These are phyloP conservation scores for Microdon myrmicae DNA, from an alignment of 2,888 invertebrate genomes.

Conservation along the genomic window DNA sequence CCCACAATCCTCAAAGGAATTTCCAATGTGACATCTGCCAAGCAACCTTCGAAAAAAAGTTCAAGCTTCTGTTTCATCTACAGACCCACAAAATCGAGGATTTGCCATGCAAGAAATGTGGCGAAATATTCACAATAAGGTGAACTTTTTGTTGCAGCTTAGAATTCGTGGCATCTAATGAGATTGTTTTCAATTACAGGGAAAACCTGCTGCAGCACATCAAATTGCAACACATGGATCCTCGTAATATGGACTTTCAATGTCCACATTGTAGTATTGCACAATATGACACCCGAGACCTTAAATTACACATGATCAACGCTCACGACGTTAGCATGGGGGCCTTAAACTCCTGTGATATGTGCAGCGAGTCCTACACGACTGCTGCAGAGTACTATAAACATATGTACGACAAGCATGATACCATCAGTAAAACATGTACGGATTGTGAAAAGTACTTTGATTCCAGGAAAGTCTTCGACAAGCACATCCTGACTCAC, in stretches of 20 bases:
- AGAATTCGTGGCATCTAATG: background rate
- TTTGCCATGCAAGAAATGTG: constrained; percentile 47
- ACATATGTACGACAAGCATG: constrained; percentile 49
- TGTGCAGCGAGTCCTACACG: constrained; percentile 32
- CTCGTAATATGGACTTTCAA: constrained; percentile 42
- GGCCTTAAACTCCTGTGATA: constrained; percentile 45
- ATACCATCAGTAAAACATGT: constrained; percentile 47
- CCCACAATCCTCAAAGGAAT: constrained; percentile 35
- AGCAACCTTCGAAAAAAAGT: constrained; percentile 46
- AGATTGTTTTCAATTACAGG: constrained; percentile 18
- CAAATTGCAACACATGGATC: constrained; percentile 40
- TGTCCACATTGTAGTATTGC: constrained; percentile 38
- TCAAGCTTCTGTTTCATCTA: constrained; percentile 47
- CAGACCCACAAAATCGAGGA: constrained; percentile 50
- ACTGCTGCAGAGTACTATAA: constrained; percentile 40
- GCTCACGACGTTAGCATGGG: constrained; percentile 39
- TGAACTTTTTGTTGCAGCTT: background rate
- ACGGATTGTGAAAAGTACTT: constrained; percentile 50
- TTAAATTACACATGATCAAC: constrained; percentile 45
- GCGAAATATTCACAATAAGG: constrained; percentile 46
- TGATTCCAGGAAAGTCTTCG: constrained; percentile 43
- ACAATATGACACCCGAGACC: constrained; percentile 46
- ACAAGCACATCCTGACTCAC: constrained; percentile 48
- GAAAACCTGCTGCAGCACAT: constrained; percentile 47
- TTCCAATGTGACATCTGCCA: constrained; percentile 52